phyloP scores from a whole-genome alignment of 2,888 invertebrate genomes.

The Euphydryas editha region DNA sequence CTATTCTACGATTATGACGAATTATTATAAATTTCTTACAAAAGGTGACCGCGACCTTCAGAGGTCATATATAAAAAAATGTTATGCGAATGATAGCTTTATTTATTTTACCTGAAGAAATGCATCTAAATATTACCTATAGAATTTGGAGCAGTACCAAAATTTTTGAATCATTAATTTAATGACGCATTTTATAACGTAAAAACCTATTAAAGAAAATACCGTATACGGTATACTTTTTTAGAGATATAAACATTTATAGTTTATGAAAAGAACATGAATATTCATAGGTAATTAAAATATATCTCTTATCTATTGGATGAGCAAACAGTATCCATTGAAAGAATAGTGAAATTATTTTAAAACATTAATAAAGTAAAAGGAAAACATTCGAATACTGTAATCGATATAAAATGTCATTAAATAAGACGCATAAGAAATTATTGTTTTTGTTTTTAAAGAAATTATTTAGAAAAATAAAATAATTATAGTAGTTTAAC shows the following conservation, averaged over 20 bases:
- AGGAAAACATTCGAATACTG: no score
- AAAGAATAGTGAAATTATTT: no score
- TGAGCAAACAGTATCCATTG: no score
- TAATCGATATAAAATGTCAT: no score
- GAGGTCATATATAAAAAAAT: conserved; percentile 59
- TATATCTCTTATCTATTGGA: no score
- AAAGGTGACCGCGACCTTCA: conserved; percentile 67
- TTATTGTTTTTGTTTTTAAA: neutral
- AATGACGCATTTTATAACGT: conserved; percentile 11
- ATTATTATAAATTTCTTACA: conserved; percentile 23
- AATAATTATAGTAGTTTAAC: conserved; percentile 2
- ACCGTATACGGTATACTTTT: neutral
- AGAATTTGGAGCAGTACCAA: conserved; percentile 42
- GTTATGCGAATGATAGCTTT: conserved; percentile 37
- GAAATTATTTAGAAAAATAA: neutral
- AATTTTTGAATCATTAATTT: neutral
- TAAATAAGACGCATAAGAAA: neutral
- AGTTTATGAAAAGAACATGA: no score
- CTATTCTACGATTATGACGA: no score
- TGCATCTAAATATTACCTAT: conserved; percentile 27
- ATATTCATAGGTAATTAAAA: no score
- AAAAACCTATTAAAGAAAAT: conserved; percentile 29
- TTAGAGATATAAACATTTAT: neutral
- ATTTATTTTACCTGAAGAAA: conserved; percentile 31
- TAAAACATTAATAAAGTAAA: no score